Base-by-base conservation (phyloP, 2,797 vertebrate species). In the Rhinoraja longicauda region DNA sequence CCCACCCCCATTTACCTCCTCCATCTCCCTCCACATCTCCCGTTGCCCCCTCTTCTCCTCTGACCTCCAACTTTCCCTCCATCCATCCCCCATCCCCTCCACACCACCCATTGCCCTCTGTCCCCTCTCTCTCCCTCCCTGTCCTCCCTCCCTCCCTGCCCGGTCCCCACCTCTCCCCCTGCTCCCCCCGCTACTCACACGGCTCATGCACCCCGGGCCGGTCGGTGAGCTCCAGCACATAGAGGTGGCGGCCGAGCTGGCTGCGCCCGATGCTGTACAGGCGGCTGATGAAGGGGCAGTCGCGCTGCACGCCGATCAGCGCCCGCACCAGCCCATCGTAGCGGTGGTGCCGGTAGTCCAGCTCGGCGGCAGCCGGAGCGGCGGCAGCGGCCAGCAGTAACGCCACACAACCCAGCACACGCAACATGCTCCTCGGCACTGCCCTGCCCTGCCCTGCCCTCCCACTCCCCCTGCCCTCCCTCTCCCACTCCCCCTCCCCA, bases 201-300 rank as follows among this genome's bases (percentile, higher is more conserved):
- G 39, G 67, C 67, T 93, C 82, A 70, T 93, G 93, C 53, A 93
- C 24, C 12, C 82, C 93, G 10, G 93, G 82, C 62, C 72, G 26
- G 82, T 93, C 93, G n/a, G 79, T 93, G 21, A 93, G 82, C 5
- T 86, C 82, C 24, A 93, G 67, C 10, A 76, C 82, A 15, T 86
- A 82, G 32, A 93, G 78, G 59, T 93, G 93, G 1, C 78, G 53
- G 21, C 70, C 62, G 64, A 76, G 93, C 6, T 32, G 9, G 13
- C 93, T 93, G 64, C 53, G 77, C 36, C 93, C 79, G 24, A 86
- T 86, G 82, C 93, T 93, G 79, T 93, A 88, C 3, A 86, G 64
- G 1, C 70, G 79, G 67, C 62, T 76, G 93, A 93, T 93, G 26
- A 75, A 73, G 10, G 93, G 82, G 17, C 93, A 93, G 24, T 76